A percentile compares a stretch with the other conserved stretches of the same genome.
phyloP scores from a whole-genome alignment of 2,113 vertebrate genomes.

The Alouatta palliata region DNA sequence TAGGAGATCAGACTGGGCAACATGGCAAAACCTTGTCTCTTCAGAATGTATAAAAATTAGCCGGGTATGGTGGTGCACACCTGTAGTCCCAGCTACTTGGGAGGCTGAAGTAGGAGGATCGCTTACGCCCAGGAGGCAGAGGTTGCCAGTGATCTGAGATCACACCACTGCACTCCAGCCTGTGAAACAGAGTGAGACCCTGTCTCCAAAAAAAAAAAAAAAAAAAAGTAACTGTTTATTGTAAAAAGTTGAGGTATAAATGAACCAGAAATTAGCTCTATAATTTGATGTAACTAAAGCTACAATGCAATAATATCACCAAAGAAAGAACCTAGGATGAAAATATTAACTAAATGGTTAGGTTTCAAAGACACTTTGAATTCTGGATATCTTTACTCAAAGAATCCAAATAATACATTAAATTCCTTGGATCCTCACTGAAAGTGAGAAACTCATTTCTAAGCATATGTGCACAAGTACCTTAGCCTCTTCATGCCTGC shows the following conservation, averaged over 20 bases:
- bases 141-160: too few species aligned
- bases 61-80: too few species aligned
- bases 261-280: not conserved
- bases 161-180: too few species aligned
- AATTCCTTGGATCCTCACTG: constrained; percentile 32
- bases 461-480: constrained; percentile 36
- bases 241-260: not conserved
- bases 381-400: constrained; percentile 24
- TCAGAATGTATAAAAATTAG: too few species aligned
- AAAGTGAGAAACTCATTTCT: constrained; percentile 40
- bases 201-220: too few species aligned
- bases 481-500: constrained; percentile 67
- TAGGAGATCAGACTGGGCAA: too few species aligned
- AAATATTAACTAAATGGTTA: not conserved
- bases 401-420: constrained; percentile 33
- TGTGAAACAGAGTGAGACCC: too few species aligned
- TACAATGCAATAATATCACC: not conserved
- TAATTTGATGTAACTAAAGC: constrained; percentile 5
- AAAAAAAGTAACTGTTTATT: not conserved
- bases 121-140: too few species aligned
- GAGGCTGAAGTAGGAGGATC: too few species aligned
- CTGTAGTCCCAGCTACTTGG: too few species aligned
- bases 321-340: not conserved
- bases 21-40: too few species aligned
- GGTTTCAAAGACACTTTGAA: not conserved